Evolutionary conservation across 2,888 invertebrate genomes (phyloP), one percentile per base, ranked within the genome.

Genomic region (Mechanitis mazaeus): DNA sequence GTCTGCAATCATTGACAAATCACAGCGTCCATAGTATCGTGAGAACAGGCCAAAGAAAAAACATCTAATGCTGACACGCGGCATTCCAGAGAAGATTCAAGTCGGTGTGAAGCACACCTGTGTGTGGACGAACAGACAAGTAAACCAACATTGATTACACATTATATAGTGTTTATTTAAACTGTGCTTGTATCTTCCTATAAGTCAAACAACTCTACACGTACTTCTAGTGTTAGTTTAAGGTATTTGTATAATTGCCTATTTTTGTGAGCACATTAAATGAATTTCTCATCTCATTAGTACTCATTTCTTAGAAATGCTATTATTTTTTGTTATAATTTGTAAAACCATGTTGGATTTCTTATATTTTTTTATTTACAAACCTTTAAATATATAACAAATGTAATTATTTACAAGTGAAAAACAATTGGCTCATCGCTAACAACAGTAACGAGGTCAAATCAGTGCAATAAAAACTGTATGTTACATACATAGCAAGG

Each of bases 81-180:
- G 69, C 72, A 78, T 75, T 77, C 78, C 73, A 56, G 62, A 58
- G 69, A 47, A 20, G 47, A 47, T 47, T 47, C 20, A n/a, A 47
- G 35, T 35, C 2, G 3, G 35, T 35, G 6, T 35, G 35, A 35
- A 35, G 35, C 35, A 20, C 20, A 47, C 20, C 28, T 20, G 20
- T 20, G 47, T 2, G 6, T 3, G n/a, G n/a, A 47, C 47, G n/a
- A n/a, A 47, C 47, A 3, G n/a, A n/a, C n/a, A 20, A 6, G 47
- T 20, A 35, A 47, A 28, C 47, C 20, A 47, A 47, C 28, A 47
- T 20, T 47, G 6, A 47, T 2, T n/a, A 3, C n/a, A n/a, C 12
- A 2, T n/a, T 47, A 47, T 47, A n/a, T 12, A 12, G 20, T 47
- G 28, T 47, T 47, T 47, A 20, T 28, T 47, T 20, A 20, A 20